Conservation (phyloP, 2,888 invertebrate genomes). For the Argyresthia goedartella region DNA sequence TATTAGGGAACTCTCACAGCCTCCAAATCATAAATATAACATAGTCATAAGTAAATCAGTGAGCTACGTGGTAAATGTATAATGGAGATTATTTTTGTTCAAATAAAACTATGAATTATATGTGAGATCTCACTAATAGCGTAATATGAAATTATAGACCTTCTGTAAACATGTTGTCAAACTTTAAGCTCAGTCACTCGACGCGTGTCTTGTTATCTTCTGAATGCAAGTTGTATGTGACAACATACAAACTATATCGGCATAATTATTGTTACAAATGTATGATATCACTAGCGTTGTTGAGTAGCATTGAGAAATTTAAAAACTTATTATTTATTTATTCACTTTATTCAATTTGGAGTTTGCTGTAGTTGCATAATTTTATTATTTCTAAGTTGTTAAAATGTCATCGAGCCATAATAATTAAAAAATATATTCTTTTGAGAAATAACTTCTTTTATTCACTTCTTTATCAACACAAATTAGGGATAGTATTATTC, state of each 20-base stretch:
- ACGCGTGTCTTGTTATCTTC: constrained; percentile 34
- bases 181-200: constrained; percentile 7
- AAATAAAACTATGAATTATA: background rate
- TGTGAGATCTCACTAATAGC: too few relatives aligned
- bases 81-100: background rate
- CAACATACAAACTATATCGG: constrained; percentile 40
- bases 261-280: constrained; percentile 67
- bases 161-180: constrained; percentile 1
- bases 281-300: constrained; percentile 59
- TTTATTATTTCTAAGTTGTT: constrained; percentile 68
- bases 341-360: constrained; percentile 50
- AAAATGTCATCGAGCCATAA: constrained; percentile 71
- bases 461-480: constrained; percentile 10
- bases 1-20: background rate
- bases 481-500: too few relatives aligned
- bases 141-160: background rate
- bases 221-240: constrained; percentile 31
- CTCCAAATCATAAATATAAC: too few relatives aligned
- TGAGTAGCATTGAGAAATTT: constrained; percentile 63
- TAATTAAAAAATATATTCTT: constrained; percentile 70
- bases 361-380: constrained; percentile 63
- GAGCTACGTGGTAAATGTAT: too few relatives aligned
- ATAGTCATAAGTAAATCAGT: too few relatives aligned
- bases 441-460: constrained; percentile 42
- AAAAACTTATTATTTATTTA: constrained; percentile 44